Base-by-base conservation (phyloP, 2,888 invertebrate species). In the Sarcophaga rosellei region DNA sequence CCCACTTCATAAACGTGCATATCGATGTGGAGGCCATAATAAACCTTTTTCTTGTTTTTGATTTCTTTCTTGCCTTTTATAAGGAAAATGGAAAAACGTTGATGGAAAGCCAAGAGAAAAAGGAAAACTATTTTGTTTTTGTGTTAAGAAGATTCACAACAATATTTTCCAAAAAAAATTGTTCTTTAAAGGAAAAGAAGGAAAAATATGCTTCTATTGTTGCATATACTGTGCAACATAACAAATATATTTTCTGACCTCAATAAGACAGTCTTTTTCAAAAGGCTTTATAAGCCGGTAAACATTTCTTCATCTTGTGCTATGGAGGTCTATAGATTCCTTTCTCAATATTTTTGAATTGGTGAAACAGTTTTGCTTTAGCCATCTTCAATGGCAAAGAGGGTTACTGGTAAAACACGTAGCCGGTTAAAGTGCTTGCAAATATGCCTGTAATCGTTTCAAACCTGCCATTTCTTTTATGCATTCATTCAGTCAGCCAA, bases 1-100 rank as follows among this genome's bases (percentile, higher is more conserved):
- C 84, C 87, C 84, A 86, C 86, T 86, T 86, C 84, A 81, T 84
- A 86, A 84, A 86, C 86, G 86, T 86, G 86, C 70, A 86, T 86
- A 86, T 65, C 81, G 73, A 76, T 68, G 74, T 69, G 74, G 6
- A 15, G 57, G 73, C 35, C 65, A 74, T 59, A 84, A 53, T 8
- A 74, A 75, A 63, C 12, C 1, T 69, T 57, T n/a, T 72, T 72
- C n/a, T 47, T 47, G 11, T 15, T 15, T 12, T 47, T 15, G 47
- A 4, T 6, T 35, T 53, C 17, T 5, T 4, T 15, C 17, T 53
- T 17, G 53, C 12, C 15, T 15, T 15, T 15, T 15, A n/a, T 15
- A 47, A 47, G 20, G n/a, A 72, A 72, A 59, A 72, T 12, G 21
- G 35, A 61, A 12, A 61, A 72, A 72, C n/a, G 0, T 21, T 20